These are phyloP conservation scores for Bos indicus DNA, from an alignment of 2,113 vertebrate species.

Conservation along the genomic window DNA sequence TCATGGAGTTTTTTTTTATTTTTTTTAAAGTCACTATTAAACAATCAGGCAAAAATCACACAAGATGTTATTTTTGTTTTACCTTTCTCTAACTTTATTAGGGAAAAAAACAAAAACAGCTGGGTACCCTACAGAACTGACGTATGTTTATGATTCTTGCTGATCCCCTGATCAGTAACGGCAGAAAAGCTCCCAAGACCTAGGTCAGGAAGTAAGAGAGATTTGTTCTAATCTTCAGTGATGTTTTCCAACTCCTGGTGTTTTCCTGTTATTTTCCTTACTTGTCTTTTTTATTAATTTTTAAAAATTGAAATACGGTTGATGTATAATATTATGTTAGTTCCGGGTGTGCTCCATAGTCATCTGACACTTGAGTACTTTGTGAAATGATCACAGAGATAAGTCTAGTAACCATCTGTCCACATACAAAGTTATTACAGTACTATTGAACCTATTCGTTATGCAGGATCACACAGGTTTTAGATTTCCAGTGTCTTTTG, in stretches of 20 bases:
- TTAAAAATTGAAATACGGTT: neutral
- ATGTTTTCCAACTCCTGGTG: neutral
- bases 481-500: neutral
- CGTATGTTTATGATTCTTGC: conserved; percentile 40
- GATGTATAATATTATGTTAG: neutral
- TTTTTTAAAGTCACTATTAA: neutral
- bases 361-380: neutral
- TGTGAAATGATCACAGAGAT: neutral
- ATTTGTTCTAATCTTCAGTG: conserved; percentile 51
- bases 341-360: accelerated
- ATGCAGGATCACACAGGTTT: neutral
- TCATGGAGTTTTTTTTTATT: neutral
- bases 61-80: neutral
- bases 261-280: conserved; percentile 42
- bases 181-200: conserved; percentile 15
- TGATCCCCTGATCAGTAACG: conserved; percentile 48
- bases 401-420: neutral
- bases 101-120: neutral
- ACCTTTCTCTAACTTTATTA: conserved; percentile 29
- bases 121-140: conserved; percentile 39
- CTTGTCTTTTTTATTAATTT: neutral
- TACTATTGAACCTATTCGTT: neutral
- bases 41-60: neutral
- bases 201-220: conserved; percentile 28
- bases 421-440: neutral